Percentiles rank a stretch among this genome's conserved stretches.
These are phyloP conservation scores for Rotaria macrura DNA, from an alignment of 2,888 invertebrate species.

Conservation along the genomic window DNA sequence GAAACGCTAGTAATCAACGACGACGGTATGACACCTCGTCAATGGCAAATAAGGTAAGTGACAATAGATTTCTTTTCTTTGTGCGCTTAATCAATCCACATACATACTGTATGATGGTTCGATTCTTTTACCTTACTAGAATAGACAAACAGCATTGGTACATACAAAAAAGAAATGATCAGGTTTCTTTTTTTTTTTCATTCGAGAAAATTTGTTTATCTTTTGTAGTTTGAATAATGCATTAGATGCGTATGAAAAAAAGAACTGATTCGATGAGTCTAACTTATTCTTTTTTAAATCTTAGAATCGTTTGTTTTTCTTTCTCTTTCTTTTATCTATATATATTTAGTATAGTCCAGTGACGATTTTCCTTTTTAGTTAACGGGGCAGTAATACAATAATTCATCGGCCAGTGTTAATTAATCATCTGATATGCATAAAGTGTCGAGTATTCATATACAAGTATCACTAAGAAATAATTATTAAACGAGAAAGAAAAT, in stretches of 20 bases:
- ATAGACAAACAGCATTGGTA: neutral
- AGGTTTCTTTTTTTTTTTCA: neutral
- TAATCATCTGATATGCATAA: neutral
- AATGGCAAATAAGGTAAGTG: neutral
- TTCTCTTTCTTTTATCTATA: neutral
- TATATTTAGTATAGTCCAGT: neutral
- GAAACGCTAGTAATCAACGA: neutral
- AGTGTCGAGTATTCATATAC: neutral
- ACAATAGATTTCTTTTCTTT: neutral
- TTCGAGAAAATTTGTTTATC: neutral
- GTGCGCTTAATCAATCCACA: neutral
- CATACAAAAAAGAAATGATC: neutral
- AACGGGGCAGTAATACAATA: neutral
- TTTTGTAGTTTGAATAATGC: neutral
- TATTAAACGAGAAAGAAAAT: neutral
- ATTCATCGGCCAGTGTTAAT: neutral
- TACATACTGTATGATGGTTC: neutral
- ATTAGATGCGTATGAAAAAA: neutral
- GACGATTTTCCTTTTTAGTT: conserved; percentile 6
- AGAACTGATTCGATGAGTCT: neutral
- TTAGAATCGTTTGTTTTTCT: neutral
- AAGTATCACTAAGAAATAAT: neutral
- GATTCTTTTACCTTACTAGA: neutral
- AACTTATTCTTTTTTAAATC: neutral
- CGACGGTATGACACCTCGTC: neutral